These are phyloP conservation scores for Cactoblastis cactorum DNA, from an alignment of 2,888 invertebrate species.

Conservation along the genomic window DNA sequence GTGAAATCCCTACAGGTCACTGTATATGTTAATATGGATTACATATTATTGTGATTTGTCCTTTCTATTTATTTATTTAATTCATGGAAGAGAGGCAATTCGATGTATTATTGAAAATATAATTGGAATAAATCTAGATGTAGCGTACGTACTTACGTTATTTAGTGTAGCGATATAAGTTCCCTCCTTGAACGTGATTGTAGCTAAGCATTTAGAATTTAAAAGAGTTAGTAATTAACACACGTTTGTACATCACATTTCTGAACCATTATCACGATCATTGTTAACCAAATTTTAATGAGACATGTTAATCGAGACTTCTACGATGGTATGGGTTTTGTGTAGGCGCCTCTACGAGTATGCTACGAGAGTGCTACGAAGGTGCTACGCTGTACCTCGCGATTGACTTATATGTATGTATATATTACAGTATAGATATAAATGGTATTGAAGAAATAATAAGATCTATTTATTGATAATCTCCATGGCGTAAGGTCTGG, in stretches of 20 bases:
- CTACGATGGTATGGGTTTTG: not conserved
- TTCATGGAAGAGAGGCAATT: not conserved
- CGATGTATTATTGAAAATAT: not conserved
- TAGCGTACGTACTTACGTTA: conserved; percentile 8
- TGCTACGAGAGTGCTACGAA: conserved; percentile 57
- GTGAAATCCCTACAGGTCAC: too few relatives aligned
- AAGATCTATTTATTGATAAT: too few relatives aligned
- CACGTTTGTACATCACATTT: conserved; percentile 40
- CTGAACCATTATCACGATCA: conserved; percentile 42
- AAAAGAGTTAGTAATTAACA: conserved; percentile 47
- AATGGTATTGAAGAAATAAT: too few relatives aligned
- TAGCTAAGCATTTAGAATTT: conserved; percentile 45
- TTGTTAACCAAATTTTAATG: conserved; percentile 36
- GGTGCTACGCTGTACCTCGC: conserved; percentile 29
- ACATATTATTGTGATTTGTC: too few relatives aligned
- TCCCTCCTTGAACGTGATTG: conserved; percentile 35
- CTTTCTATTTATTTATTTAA: too few relatives aligned
- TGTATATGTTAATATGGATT: too few relatives aligned
- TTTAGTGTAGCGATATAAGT: conserved; percentile 28
- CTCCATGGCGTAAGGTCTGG: too few relatives aligned
- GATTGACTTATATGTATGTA: not conserved
- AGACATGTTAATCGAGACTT: conserved; percentile 35
- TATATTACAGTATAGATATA: too few relatives aligned
- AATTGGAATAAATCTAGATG: conserved; percentile 20
- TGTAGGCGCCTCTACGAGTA: conserved; percentile 14